A percentile compares a stretch with the other conserved stretches of the same genome.
Conservation (phyloP, 2,113 vertebrate species). For the Leiothrix lutea region DNA sequence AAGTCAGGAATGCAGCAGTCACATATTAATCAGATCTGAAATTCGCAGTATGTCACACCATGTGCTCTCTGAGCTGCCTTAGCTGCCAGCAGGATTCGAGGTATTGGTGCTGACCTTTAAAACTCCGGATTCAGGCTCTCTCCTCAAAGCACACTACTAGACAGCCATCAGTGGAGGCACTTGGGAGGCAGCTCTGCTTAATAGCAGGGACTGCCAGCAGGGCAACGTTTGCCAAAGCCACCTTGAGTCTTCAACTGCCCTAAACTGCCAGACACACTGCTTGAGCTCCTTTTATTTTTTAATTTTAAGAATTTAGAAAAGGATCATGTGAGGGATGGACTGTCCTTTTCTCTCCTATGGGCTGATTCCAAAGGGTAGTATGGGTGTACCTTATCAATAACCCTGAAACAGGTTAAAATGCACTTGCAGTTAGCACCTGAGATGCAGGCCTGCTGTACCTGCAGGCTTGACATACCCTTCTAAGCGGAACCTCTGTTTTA, state of each 20-base stretch:
- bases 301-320: neutral
- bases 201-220: neutral
- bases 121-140: neutral
- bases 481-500: neutral
- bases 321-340: neutral
- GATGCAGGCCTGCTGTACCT: neutral
- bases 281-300: rapidly evolving
- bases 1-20: neutral
- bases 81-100: neutral
- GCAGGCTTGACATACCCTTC: neutral
- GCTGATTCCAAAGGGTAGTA: neutral
- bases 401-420: neutral
- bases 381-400: neutral
- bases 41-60: neutral
- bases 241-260: neutral
- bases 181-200: neutral
- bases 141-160: neutral
- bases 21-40: neutral
- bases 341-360: neutral
- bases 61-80: neutral
- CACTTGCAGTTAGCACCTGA: neutral
- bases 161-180: neutral
- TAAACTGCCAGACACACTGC: neutral
- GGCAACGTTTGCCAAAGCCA: rapidly evolving
- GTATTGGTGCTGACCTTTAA: neutral